Conservation (phyloP, 2,113 vertebrate species). For the Athene noctua region DNA sequence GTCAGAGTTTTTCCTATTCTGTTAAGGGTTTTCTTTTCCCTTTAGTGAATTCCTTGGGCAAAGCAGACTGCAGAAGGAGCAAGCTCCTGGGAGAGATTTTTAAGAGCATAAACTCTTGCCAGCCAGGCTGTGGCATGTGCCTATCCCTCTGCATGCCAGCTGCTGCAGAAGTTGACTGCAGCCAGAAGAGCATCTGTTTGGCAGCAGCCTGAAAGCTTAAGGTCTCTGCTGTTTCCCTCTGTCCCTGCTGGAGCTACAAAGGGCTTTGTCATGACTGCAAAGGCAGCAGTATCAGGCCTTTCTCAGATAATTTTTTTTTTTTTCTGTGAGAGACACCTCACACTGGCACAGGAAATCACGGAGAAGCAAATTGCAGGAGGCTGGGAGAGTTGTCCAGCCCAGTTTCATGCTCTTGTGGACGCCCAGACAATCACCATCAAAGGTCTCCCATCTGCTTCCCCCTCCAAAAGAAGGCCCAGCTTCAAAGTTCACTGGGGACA, state of each 20-base stretch:
- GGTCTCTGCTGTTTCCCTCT: neutral
- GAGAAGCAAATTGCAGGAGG: neutral
- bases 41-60: neutral
- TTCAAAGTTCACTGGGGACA: neutral
- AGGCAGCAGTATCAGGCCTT: neutral
- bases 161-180: neutral
- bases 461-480: neutral
- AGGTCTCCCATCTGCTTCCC: neutral
- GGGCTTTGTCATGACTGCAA: neutral
- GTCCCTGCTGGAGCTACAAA: neutral
- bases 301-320: neutral
- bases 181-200: neutral
- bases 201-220: neutral
- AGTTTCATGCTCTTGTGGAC: rapidly evolving
- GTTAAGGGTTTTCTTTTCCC: neutral
- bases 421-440: neutral
- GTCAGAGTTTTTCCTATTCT: neutral
- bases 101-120: neutral
- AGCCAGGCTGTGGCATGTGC: neutral
- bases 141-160: neutral
- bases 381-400: neutral
- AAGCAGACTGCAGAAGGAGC: neutral
- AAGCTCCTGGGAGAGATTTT: neutral
- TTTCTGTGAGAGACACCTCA: neutral
- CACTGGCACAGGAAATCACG: neutral